Evolutionary conservation across 2,797 vertebrate species (phyloP), one percentile per base, ranked within the genome.

Genomic region (Gephyroberyx darwinii): DNA sequence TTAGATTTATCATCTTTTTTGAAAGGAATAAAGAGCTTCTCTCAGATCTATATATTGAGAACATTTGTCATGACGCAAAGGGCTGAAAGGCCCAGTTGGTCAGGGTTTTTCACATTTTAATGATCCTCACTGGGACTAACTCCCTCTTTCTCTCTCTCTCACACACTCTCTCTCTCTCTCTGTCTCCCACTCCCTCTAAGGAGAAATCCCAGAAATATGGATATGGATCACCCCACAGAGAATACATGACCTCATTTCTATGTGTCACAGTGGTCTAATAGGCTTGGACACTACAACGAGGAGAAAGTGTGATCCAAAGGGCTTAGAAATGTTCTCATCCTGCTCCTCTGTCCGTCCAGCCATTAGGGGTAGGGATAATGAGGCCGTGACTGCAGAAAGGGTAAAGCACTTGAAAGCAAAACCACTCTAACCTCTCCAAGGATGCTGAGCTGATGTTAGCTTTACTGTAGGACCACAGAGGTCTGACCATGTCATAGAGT

Each of bases 181-280:
- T 62, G 45, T 83, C 79, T 79, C 63, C 35, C 59, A 59, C 69
- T 69, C 59, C 52, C 67, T 80, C 75, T 57, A 58, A 77, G 74
- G 72, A 83, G 69, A 85, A 86, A 77, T 78, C 75, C 63, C 84
- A 86, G 73, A 80, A 76, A 84, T 87, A 82, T 84, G 73, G 81
- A 86, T 84, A 77, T 82, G 83, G 71, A 84, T 75, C 77, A 65
- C 57, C 81, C 84, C 75, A 59, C 74, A 57, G 87, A 87, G 81
- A 85, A 86, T 78, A 82, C 77, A 84, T 80, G 78, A 88, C 87
- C 91, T 88, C 74, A 82, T 93, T 92, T 92, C 83, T 77, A 86
- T 83, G 75, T 91, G 91, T 91, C 89, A 89, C 63, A 30, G 65
- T 68, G 83, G 86, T 88, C 78, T 91, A 92, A 92, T 81, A 80